Base-by-base conservation (phyloP, 2,113 vertebrate species). In the Azemiops feae region DNA sequence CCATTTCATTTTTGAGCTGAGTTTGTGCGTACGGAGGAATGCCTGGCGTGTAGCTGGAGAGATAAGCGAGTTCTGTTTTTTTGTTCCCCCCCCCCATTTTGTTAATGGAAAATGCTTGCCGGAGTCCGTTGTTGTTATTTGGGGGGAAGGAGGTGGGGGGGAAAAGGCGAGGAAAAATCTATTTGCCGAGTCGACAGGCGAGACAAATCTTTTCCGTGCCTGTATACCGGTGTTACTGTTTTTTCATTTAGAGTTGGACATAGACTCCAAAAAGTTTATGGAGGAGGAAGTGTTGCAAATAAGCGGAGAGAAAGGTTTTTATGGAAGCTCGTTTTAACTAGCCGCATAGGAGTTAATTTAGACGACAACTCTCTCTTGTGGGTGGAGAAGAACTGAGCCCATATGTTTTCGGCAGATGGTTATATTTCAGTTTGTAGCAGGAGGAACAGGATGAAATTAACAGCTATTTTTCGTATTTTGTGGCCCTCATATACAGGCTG, bases 1-100 rank as follows among this genome's bases (percentile, higher is more conserved):
- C 64, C 87, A 60, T 89, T 91, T 93, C 85, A 89, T 93, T 91
- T 50, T 91, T 69, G 57, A 60, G 53, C 55, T 52, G 60, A 27
- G 45, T 53, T 91, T 85, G 90, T 85, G 45, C 2, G n/a, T 43
- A 43, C 11, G 47, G 93, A 89, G 54, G n/a, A 89, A 53, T 91
- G 60, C 45, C 87, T 85, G 47, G 53, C 43, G 16, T 22, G 20
- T 30, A 39, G 54, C 52, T 88, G 55, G 27, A 58, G 30, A 91
- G 90, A 91, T 85, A 91, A 60, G 45, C n/a, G 27, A 91, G 87
- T 43, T 53, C 34, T 52, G 58, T n/a, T 30, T 3, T 8, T 25
- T 60, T 11, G 3, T 11, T 64, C 53, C 6, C 88, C 53, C 6
- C 88, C 89, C 85, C 50, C 25, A 52, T 89, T 60, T 89, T 86